Base-by-base conservation (phyloP, 2,888 invertebrate species). In the Hecatera dysodea region DNA sequence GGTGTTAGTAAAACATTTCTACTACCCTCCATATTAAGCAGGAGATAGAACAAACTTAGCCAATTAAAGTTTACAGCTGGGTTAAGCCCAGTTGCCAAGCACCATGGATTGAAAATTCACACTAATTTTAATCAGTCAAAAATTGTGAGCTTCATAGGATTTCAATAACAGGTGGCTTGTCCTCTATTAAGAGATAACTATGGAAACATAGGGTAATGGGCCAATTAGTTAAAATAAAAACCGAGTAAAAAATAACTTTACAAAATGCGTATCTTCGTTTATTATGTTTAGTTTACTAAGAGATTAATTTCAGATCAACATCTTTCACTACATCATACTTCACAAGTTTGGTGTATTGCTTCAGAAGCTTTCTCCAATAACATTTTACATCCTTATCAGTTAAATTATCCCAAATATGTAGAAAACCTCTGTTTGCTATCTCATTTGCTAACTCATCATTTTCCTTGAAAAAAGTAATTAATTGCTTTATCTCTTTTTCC, bases 341-440 rank as follows among this genome's bases (percentile, higher is more conserved):
- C 11, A 99, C 88, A 56, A 99, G 94, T 88, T 97, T 97, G 2
- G 97, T 95, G 92, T 99, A 99, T 83, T 96, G 96, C 72, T 96
- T 96, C 11, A 99, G 92, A 68, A 99, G 94, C 80, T 96, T 97
- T 81, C 96, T 96, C 99, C 99, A 99, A 91, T 98, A 99, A 89
- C 98, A 99, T 79, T 96, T 96, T 0, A 99, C 96, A 92, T 99
- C 98, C 67, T 97, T 96, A 96, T 99, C 97, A 83, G 97, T 97
- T 70, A 99, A 96, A 93, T 98, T 97, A 67, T 98, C 96, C 97
- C 97, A 97, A 86, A 99, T 97, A 88, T 99, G 98, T 82, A 97
- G 94, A 88, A 97, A 97, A 0, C 99, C 99, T 84, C 97, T 96
- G 67, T 97, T 94, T 0, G 99, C 99, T 77, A 99, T 99, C 90